Percentiles rank a stretch among this genome's conserved stretches.
phyloP scores from a whole-genome alignment of 1,140 invertebrate genomes.

The Orchesella cincta region DNA sequence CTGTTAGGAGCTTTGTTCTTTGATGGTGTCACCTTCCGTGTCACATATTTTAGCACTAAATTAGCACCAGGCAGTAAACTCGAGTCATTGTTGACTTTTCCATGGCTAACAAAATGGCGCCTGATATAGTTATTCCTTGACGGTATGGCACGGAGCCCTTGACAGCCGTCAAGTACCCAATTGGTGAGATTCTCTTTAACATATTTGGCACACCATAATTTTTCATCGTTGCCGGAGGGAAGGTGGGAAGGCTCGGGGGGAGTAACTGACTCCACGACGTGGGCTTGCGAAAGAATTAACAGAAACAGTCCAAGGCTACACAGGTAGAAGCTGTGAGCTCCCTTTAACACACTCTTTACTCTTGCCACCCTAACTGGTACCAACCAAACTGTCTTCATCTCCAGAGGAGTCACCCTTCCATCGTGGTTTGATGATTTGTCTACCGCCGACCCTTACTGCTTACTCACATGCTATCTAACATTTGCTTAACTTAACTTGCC shows the following conservation, averaged over 20 bases:
- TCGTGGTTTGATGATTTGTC: too few species aligned
- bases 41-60: conserved; percentile 80
- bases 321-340: too few species aligned
- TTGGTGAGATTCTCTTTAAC: conserved; percentile 62
- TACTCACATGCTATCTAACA: too few species aligned
- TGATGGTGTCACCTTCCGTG: conserved; percentile 78
- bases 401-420: neutral
- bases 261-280: too few species aligned
- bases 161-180: conserved; percentile 80
- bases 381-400: neutral
- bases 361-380: too few species aligned
- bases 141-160: conserved; percentile 73
- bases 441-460: too few species aligned
- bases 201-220: neutral
- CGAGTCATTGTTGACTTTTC: conserved; percentile 77
- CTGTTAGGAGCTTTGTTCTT: conserved; percentile 80
- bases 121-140: conserved; percentile 86
- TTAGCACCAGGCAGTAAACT: conserved; percentile 76
- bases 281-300: too few species aligned
- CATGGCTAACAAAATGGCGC: conserved; percentile 83
- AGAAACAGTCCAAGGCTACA: too few species aligned
- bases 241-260: neutral
- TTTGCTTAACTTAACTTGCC: too few species aligned
- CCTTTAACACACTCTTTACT: too few species aligned
- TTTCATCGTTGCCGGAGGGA: neutral